Percentiles rank a stretch among this genome's conserved stretches.
Evolutionary conservation across 2,888 invertebrate genomes (phyloP).

Genomic region (Dorcus hopei): DNA sequence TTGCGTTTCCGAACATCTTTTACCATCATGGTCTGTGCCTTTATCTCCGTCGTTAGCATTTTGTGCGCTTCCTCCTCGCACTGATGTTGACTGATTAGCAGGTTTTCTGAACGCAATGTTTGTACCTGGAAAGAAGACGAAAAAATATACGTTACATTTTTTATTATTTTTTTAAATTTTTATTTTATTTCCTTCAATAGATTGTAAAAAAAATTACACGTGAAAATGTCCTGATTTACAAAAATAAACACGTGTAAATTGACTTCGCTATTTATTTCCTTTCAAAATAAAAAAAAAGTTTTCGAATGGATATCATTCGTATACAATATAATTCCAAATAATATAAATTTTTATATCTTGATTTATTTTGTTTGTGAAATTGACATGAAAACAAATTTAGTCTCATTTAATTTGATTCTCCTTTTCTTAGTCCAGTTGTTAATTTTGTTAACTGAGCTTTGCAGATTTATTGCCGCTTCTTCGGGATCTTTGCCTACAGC

Average conservation of each 20-base stretch:
- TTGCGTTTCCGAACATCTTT: slow-evolving; percentile 85
- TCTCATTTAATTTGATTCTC: not conserved
- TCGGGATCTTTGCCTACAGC: not conserved
- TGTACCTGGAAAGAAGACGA: slow-evolving; percentile 57
- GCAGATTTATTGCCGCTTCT: not conserved
- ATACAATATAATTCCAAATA: too few species aligned
- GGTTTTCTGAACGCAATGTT: slow-evolving; percentile 85
- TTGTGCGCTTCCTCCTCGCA: slow-evolving; percentile 75
- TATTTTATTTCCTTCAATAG: too few species aligned
- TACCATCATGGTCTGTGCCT: slow-evolving; percentile 81
- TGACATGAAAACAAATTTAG: too few species aligned
- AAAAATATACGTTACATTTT: not conserved
- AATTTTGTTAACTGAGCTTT: not conserved
- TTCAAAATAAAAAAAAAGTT: too few species aligned
- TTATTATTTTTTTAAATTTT: too few species aligned
- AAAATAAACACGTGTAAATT: too few species aligned
- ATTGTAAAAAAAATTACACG: too few species aligned
- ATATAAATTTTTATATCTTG: too few species aligned
- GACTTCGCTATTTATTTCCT: too few species aligned
- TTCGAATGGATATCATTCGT: too few species aligned
- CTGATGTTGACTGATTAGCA: slow-evolving; percentile 86
- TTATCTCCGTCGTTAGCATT: slow-evolving; percentile 87
- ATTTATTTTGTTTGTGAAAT: too few species aligned
- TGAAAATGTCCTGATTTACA: too few species aligned
- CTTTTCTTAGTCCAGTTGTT: not conserved